These are phyloP conservation scores for Callionymus lyra DNA, from an alignment of 2,113 vertebrate species.

Conservation along the genomic window DNA sequence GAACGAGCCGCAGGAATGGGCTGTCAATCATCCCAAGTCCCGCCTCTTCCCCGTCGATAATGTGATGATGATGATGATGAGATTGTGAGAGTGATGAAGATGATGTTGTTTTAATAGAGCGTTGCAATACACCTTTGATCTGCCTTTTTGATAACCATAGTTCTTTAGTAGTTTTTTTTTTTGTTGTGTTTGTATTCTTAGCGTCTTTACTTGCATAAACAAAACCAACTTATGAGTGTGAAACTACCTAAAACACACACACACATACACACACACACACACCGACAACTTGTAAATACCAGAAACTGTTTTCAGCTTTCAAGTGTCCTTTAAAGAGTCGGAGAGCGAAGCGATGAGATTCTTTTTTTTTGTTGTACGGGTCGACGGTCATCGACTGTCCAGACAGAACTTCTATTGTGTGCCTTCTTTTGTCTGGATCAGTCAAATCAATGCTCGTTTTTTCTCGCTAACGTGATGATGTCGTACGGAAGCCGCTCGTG, in stretches of 20 bases:
- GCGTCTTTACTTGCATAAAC: constrained; percentile 42
- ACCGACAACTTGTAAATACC: constrained; percentile 13
- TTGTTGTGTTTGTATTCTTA: constrained; percentile 37
- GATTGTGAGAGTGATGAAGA: constrained; percentile 33
- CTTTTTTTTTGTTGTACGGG: neutral
- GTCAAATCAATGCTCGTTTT: no score
- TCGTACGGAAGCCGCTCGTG: no score
- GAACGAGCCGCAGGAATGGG: constrained; percentile 35
- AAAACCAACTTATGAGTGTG: constrained; percentile 25
- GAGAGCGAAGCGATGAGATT: constrained; percentile 5
- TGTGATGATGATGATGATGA: constrained; percentile 31
- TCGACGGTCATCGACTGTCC: constrained; percentile 3
- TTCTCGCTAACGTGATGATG: no score
- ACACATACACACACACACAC: no score
- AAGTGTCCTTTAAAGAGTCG: constrained; percentile 22
- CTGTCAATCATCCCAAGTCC: constrained; percentile 49
- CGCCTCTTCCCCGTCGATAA: constrained; percentile 32
- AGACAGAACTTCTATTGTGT: constrained; percentile 22
- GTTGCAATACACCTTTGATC: constrained; percentile 47
- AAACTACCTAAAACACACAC: constrained; percentile 32
- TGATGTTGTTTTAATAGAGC: constrained; percentile 42
- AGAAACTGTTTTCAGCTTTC: constrained; percentile 10
- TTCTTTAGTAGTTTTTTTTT: constrained; percentile 56
- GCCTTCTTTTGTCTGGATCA: constrained; percentile 43
- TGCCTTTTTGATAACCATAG: constrained; percentile 62